These are phyloP conservation scores for Tetramorium bicarinatum DNA, from an alignment of 2,888 invertebrate genomes.

Conservation along the genomic window DNA sequence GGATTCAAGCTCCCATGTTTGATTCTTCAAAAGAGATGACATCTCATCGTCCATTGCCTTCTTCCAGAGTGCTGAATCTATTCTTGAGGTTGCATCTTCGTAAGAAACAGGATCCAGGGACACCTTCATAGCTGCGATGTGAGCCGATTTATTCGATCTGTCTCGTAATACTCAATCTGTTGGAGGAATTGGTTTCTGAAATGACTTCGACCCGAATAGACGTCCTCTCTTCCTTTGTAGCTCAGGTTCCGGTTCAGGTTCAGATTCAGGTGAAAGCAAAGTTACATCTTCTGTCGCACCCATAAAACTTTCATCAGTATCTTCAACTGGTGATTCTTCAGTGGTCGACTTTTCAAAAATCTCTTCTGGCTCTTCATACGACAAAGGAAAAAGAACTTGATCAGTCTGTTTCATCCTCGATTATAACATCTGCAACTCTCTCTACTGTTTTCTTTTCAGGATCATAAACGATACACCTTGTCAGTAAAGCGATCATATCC, in stretches of 20 bases:
- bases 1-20: background rate
- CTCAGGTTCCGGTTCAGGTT: no score
- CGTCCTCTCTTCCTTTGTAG: background rate
- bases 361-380: slow-evolving; percentile 20
- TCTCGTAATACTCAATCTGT: slow-evolving; percentile 10
- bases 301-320: no score
- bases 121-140: slow-evolving; percentile 17
- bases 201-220: background rate
- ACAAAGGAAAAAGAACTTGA: slow-evolving; percentile 24
- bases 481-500: slow-evolving; percentile 34
- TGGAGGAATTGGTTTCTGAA: background rate
- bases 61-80: background rate
- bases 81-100: slow-evolving; percentile 21
- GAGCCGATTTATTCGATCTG: background rate
- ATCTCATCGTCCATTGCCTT: slow-evolving; percentile 6
- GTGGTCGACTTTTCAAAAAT: background rate
- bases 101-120: slow-evolving; percentile 11
- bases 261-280: no score
- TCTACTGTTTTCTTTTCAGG: slow-evolving; percentile 10
- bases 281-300: background rate
- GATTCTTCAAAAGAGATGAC: background rate
- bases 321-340: background rate
- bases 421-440: slow-evolving; percentile 28
- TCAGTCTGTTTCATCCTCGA: background rate
- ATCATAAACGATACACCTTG: slow-evolving; percentile 37